These are phyloP conservation scores for Proisotoma minuta DNA, from an alignment of 2,888 invertebrate genomes.

Conservation along the genomic window DNA sequence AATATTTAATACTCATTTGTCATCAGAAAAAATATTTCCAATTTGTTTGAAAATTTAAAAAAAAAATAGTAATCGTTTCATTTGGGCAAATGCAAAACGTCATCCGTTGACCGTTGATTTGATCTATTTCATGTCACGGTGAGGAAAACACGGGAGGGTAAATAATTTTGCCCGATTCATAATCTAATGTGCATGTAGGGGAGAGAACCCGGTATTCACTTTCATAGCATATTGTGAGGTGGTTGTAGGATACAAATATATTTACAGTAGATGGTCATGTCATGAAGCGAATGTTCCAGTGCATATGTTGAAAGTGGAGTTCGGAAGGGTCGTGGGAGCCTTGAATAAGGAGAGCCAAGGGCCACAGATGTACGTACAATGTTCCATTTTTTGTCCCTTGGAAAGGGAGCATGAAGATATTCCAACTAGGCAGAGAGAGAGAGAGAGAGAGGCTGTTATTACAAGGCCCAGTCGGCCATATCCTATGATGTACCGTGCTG, in stretches of 20 bases:
- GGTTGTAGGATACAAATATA: no score
- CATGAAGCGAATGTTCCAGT: conserved; percentile 7
- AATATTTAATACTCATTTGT: not conserved
- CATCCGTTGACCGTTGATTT: conserved; percentile 13
- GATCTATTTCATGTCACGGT: not conserved
- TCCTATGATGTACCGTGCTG: not conserved
- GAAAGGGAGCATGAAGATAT: not conserved
- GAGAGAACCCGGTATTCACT: no score
- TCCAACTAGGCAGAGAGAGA: no score
- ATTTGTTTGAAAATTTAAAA: not conserved
- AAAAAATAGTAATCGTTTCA: not conserved
- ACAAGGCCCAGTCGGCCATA: not conserved
- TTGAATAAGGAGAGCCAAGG: conserved; percentile 14
- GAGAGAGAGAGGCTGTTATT: not conserved
- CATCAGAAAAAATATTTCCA: not conserved
- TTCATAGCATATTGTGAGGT: no score
- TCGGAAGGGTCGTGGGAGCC: conserved; percentile 37
- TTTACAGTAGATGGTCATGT: no score
- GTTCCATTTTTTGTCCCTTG: conserved; percentile 8
- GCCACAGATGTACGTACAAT: conserved; percentile 16
- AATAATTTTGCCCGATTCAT: not conserved
- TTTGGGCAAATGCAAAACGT: not conserved
- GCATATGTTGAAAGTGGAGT: conserved; percentile 19
- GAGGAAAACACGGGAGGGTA: conserved; percentile 9
- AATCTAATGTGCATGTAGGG: not conserved